Percentiles rank a stretch among this genome's conserved stretches.
Evolutionary conservation across 2,888 invertebrate species (phyloP).

Genomic region (Hirtodrosophila trivittata): DNA sequence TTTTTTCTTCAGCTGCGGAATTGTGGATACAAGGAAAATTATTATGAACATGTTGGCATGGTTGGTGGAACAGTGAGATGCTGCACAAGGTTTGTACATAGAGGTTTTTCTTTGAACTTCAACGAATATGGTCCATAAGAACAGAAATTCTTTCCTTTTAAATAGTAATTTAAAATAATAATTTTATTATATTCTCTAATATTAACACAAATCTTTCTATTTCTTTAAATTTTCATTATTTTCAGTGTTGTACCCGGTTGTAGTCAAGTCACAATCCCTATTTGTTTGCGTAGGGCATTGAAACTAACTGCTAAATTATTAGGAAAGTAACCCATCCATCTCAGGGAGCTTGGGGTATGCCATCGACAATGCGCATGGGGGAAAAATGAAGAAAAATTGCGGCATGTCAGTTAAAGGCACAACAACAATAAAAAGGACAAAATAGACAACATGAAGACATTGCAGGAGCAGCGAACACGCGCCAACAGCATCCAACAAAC

Average conservation of each 20-base stretch:
- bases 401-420: constrained; percentile 73
- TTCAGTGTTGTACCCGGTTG: constrained; percentile 2
- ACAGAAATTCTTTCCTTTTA: too few relatives aligned
- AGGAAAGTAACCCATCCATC: constrained; percentile 74
- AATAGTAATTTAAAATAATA: too few relatives aligned
- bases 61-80: constrained; percentile 16
- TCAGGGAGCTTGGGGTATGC: constrained; percentile 39
- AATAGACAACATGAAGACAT: constrained; percentile 70
- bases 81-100: constrained; percentile 4
- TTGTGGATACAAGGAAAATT: constrained; percentile 65
- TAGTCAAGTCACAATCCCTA: constrained; percentile 11
- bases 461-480: constrained; percentile 60
- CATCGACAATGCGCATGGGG: constrained; percentile 26
- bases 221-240: not conserved
- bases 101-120: constrained; percentile 27
- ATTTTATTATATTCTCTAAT: too few relatives aligned
- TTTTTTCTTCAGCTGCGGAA: constrained; percentile 37
- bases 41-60: constrained; percentile 58
- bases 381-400: constrained; percentile 73
- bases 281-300: constrained; percentile 55
- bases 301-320: constrained; percentile 78
- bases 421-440: constrained; percentile 74
- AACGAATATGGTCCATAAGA: too few relatives aligned
- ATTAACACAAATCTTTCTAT: too few relatives aligned
- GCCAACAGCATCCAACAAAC: constrained; percentile 72